Conservation (phyloP, 1,140 invertebrate genomes). For the Globodera rostochiensis region DNA sequence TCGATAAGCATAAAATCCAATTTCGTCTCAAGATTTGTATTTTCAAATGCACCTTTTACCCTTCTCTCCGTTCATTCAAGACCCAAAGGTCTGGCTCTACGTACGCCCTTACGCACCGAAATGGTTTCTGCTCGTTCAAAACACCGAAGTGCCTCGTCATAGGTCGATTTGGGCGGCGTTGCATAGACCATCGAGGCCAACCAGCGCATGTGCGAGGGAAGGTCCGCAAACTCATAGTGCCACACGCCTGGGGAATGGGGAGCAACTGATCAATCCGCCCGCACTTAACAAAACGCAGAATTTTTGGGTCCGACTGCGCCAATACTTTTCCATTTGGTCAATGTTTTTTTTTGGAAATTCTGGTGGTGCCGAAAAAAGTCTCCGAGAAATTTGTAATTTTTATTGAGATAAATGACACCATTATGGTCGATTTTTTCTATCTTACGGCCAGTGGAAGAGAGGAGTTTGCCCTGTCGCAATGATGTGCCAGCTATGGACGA, state of each 20-base stretch:
- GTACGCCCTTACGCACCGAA: slow-evolving; percentile 23
- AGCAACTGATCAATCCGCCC: too few relatives aligned
- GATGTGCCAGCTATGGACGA: too few relatives aligned
- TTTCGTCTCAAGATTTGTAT: not conserved
- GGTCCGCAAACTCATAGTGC: slow-evolving; percentile 63
- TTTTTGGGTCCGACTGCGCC: too few relatives aligned
- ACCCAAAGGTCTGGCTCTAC: too few relatives aligned
- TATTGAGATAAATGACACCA: not conserved
- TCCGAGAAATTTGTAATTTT: not conserved
- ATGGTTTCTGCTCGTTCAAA: slow-evolving; percentile 60
- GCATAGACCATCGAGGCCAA: slow-evolving; percentile 57
- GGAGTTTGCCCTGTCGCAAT: too few relatives aligned
- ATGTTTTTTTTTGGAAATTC: too few relatives aligned
- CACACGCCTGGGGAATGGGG: slow-evolving; percentile 52
- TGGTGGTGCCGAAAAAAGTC: too few relatives aligned
- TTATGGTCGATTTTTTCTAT: not conserved
- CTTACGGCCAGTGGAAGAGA: too few relatives aligned
- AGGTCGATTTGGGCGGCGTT: slow-evolving; percentile 58
- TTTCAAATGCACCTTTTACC: not conserved
- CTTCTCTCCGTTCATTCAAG: too few relatives aligned
- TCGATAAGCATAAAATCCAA: slow-evolving; percentile 15
- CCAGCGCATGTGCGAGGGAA: slow-evolving; percentile 45
- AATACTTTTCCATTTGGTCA: too few relatives aligned
- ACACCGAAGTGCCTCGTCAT: slow-evolving; percentile 59
- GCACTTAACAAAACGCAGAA: too few relatives aligned